A percentile compares a stretch with the other conserved stretches of the same genome.
phyloP scores from a whole-genome alignment of 2,888 invertebrate genomes.

The Agriotes lineatus region DNA sequence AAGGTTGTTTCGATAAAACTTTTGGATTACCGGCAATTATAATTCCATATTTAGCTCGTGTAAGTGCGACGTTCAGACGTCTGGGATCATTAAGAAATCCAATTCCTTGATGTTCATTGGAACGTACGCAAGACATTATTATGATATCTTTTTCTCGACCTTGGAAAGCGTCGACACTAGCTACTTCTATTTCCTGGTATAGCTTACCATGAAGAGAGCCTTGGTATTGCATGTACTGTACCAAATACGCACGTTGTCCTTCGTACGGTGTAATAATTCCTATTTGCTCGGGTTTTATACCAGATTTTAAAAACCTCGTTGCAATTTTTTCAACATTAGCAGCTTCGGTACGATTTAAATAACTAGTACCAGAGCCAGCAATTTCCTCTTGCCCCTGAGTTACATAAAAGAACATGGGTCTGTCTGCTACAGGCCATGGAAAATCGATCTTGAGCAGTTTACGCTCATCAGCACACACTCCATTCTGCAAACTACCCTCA shows the following conservation, averaged over 20 bases:
- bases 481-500: slow-evolving; percentile 98
- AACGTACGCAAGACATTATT: slow-evolving; percentile 98
- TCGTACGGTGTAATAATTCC: slow-evolving; percentile 99
- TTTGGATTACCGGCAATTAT: slow-evolving; percentile 99
- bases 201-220: slow-evolving; percentile 96
- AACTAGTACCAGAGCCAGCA: slow-evolving; percentile 98
- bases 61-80: slow-evolving; percentile 96
- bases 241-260: slow-evolving; percentile 96
- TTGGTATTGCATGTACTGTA: slow-evolving; percentile 99
- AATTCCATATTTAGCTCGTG: slow-evolving; percentile 96
- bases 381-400: slow-evolving; percentile 99
- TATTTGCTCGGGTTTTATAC: slow-evolving; percentile 97
- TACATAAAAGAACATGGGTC: slow-evolving; percentile 99
- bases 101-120: slow-evolving; percentile 98
- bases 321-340: slow-evolving; percentile 98
- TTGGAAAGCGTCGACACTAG: slow-evolving; percentile 99
- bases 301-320: slow-evolving; percentile 92
- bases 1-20: slow-evolving; percentile 96
- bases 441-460: slow-evolving; percentile 92
- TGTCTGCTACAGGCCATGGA: slow-evolving; percentile 96
- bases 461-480: slow-evolving; percentile 96
- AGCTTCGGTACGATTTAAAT: slow-evolving; percentile 97
- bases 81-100: slow-evolving; percentile 98
- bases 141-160: slow-evolving; percentile 99
- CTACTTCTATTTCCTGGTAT: slow-evolving; percentile 99